Conservation (phyloP, 2,888 invertebrate species). For the Sthenelais limicola region DNA sequence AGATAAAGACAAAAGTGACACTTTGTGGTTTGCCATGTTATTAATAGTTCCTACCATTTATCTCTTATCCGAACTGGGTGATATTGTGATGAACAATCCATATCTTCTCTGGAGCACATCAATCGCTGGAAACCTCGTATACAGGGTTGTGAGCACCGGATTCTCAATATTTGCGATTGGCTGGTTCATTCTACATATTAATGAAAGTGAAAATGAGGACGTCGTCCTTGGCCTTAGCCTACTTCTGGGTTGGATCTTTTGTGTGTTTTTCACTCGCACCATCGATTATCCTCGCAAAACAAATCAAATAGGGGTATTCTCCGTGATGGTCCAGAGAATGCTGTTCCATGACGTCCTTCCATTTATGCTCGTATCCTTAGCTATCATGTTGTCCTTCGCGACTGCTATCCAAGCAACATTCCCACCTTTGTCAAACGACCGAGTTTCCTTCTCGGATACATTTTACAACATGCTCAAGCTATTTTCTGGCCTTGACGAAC, state of each 20-base stretch:
- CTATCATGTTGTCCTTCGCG: constrained; percentile 1
- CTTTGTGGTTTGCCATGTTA: neutral
- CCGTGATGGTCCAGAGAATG: constrained; percentile 12
- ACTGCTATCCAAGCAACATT: constrained; percentile 7
- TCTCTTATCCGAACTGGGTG: neutral
- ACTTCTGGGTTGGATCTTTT: constrained; percentile 11
- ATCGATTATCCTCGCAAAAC: neutral
- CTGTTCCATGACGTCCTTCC: constrained; percentile 15
- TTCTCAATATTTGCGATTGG: neutral
- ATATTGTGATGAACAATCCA: neutral
- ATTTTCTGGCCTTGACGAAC: neutral
- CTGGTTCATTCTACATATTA: constrained; percentile 22
- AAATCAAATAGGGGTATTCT: constrained; percentile 10
- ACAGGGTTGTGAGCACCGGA: neutral
- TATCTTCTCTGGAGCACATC: neutral
- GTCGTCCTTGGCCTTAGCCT: neutral
- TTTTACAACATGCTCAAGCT: constrained; percentile 14
- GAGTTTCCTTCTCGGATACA: neutral
- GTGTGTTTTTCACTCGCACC: constrained; percentile 19
- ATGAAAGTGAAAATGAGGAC: neutral
- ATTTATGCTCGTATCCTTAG: neutral
- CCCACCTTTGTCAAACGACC: neutral
- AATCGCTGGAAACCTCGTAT: neutral
- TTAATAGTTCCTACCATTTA: neutral
- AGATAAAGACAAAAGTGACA: too few relatives aligned